phyloP scores from a whole-genome alignment of 2,888 invertebrate genomes.

The Halocaridina rubra region DNA sequence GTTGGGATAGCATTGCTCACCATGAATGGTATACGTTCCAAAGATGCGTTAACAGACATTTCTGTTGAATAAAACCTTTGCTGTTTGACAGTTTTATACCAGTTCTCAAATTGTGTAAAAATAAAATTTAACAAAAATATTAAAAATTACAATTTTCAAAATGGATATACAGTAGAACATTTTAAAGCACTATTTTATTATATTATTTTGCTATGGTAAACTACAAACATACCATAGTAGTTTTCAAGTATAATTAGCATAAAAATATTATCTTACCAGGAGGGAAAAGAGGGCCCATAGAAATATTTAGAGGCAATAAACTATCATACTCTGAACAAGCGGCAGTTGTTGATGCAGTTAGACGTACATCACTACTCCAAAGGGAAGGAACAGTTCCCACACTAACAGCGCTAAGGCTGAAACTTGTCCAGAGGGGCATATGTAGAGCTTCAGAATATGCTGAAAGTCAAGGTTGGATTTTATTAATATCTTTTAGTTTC shows the following conservation, averaged over 20 bases:
- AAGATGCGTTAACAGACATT: background rate
- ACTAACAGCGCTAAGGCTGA: background rate
- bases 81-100: no score
- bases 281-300: slow-evolving; percentile 6
- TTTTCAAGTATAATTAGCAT: no score
- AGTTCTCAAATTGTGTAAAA: no score
- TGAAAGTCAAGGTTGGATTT: background rate
- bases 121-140: no score
- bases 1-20: slow-evolving; percentile 32
- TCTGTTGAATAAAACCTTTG: no score
- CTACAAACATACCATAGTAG: no score
- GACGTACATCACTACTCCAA: slow-evolving; percentile 49
- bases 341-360: background rate
- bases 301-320: background rate
- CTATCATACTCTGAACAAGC: background rate
- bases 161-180: no score
- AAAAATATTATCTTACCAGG: background rate
- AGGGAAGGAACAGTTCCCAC: background rate
- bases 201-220: no score
- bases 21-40: background rate
- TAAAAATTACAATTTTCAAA: no score
- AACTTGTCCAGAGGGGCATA: slow-evolving; percentile 56
- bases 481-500: no score
- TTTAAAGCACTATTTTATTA: no score
- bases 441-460: slow-evolving; percentile 35